Evolutionary conservation across 2,797 vertebrate species (phyloP).

Genomic region (Acanthurus tractus): DNA sequence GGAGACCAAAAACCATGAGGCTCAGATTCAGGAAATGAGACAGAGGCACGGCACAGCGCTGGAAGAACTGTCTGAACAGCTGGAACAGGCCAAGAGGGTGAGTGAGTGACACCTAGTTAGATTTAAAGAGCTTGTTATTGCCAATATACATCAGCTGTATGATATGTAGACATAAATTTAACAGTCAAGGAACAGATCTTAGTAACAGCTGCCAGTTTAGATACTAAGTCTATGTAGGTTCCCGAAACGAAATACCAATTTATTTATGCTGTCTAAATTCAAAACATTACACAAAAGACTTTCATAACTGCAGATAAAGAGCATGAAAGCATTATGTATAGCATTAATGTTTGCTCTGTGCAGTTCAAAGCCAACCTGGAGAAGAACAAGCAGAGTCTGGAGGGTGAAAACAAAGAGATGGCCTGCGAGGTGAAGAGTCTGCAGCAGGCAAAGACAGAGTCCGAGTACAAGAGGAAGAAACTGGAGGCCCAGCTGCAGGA

Average conservation of each 20-base stretch:
- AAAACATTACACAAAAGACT: background rate
- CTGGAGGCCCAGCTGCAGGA: conserved; percentile 94
- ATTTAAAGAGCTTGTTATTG: background rate
- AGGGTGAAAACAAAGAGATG: conserved; percentile 95
- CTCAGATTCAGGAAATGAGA: conserved; percentile 96
- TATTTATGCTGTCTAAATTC: background rate
- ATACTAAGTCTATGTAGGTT: background rate
- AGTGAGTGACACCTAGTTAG: conserved; percentile 37
- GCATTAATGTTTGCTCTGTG: background rate
- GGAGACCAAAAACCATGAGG: conserved; percentile 94
- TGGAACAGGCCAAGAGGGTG: conserved; percentile 97
- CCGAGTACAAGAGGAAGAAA: conserved; percentile 96
- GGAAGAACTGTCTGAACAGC: conserved; percentile 95
- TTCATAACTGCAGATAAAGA: background rate
- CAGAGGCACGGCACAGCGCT: conserved; percentile 91
- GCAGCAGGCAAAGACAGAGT: conserved; percentile 93
- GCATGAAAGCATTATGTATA: background rate
- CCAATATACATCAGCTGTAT: background rate
- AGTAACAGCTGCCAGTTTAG: background rate
- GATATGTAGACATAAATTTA: background rate
- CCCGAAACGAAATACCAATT: background rate
- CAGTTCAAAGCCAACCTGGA: conserved; percentile 96
- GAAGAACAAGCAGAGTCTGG: conserved; percentile 96
- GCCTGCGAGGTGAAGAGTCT: conserved; percentile 92
- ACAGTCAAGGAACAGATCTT: background rate